Base-by-base conservation (phyloP, 2,113 vertebrate species). In the Sceloporus tristichus region DNA sequence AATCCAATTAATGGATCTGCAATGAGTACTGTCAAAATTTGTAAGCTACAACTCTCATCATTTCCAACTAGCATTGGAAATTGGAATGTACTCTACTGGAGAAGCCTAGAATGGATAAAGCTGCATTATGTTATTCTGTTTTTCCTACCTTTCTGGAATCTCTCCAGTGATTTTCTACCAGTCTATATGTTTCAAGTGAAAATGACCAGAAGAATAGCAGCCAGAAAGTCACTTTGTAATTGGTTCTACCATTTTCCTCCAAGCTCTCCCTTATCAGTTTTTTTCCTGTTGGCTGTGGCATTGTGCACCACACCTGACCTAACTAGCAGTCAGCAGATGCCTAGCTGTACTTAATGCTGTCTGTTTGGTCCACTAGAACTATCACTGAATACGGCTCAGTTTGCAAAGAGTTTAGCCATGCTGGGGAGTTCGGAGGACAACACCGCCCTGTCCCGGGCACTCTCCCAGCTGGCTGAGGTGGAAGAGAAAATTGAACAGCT, bases 361-460 rank as follows among this genome's bases (percentile, higher is more conserved):
- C 71, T 80, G 0, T 92, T 90, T 78, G 0, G 0, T 87, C 85
- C 90, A 16, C 91, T 71, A 97, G 97, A 97, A 87, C 94, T 99
- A 38, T 98, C 98, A 0, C 2, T 97, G 89, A 98, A 98, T 87
- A 99, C 99, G 0, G 98, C 98, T 1, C 97, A 98, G 94, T 99
- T 99, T 90, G 98, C 99, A 23, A 99, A 99, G 96, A 99, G 99
- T 18, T 91, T 98, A 19, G 99, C 98, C 89, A 99, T 99, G 99
- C 96, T 99, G 90, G 99, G 99, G 71, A 99, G 98, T 92, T 98
- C 99, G 0, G 99, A 99, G 96, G 99, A 99, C 96, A 99, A 99
- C 97, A 99, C 99, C 0, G 99, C 98, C 3, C 96, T 99, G 65
- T 99, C 99, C 14, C 96, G 99, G 3, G 99, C 98, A 0, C 97